Conservation (phyloP, 2,113 vertebrate genomes). For the Hemicordylus capensis region DNA sequence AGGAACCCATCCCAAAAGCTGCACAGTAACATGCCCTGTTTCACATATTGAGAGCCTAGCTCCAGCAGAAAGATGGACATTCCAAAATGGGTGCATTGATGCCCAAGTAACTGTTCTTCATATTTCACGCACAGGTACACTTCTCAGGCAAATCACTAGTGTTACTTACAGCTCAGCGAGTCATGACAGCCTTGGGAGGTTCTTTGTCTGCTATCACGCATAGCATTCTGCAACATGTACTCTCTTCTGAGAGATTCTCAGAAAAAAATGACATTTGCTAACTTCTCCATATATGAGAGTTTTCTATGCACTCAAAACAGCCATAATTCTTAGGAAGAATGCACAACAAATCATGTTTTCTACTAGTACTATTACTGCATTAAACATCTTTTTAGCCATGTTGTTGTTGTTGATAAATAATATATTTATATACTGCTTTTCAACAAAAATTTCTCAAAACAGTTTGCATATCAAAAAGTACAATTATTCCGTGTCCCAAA, state of each 20-base stretch:
- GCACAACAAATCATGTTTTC: no score
- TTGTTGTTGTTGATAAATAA: no score
- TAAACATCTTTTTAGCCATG: no score
- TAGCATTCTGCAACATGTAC: not conserved
- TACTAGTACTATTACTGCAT: no score
- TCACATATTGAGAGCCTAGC: not conserved
- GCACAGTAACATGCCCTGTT: not conserved
- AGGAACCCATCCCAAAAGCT: not conserved
- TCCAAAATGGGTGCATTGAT: not conserved
- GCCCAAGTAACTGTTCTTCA: not conserved
- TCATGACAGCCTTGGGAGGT: not conserved
- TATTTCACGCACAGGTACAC: constrained; percentile 1
- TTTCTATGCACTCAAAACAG: not conserved
- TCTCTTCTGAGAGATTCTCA: not conserved
- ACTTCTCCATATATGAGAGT: not conserved
- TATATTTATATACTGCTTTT: no score
- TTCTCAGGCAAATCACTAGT: not conserved
- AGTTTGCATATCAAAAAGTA: no score
- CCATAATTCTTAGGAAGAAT: no score
- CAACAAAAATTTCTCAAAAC: no score
- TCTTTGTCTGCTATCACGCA: not conserved
- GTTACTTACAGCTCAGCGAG: not conserved
- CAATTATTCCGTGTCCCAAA: no score
- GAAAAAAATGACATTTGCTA: no score
- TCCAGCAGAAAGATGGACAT: not conserved